Evolutionary conservation across 2,113 vertebrate genomes (phyloP).

Genomic region (Leptodactylus fuscus): DNA sequence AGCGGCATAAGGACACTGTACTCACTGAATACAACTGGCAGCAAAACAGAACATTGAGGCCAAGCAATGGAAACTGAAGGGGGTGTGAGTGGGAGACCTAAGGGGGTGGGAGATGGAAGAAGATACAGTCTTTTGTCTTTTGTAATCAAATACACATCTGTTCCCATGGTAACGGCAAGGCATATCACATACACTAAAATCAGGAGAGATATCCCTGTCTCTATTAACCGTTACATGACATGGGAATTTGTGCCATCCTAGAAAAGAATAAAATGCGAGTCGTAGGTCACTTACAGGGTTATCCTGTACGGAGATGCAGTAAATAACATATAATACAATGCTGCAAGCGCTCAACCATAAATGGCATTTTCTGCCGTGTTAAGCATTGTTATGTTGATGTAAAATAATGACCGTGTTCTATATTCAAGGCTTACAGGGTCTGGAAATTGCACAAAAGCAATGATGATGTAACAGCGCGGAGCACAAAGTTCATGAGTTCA

Average conservation of each 20-base stretch:
- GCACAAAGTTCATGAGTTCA: background rate
- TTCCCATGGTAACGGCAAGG: slow-evolving; percentile 46
- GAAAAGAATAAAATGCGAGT: background rate
- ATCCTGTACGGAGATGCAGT: background rate
- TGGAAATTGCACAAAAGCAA: background rate
- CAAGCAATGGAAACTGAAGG: slow-evolving; percentile 32
- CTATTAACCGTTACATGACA: slow-evolving; percentile 22
- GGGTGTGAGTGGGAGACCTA: slow-evolving; percentile 57
- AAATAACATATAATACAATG: slow-evolving; percentile 22
- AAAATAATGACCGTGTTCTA: slow-evolving; percentile 42
- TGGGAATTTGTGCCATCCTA: background rate
- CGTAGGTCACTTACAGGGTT: background rate
- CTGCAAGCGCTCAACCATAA: slow-evolving; percentile 34
- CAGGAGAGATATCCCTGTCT: slow-evolving; percentile 30
- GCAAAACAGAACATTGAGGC: slow-evolving; percentile 15
- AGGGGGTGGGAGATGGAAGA: slow-evolving; percentile 49
- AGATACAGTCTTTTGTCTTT: slow-evolving; percentile 54
- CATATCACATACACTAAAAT: slow-evolving; percentile 44
- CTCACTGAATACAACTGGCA: slow-evolving; percentile 39
- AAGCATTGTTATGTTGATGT: slow-evolving; percentile 53
- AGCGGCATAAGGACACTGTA: slow-evolving; percentile 25
- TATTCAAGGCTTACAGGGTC: background rate
- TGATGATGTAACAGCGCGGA: background rate
- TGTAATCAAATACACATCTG: slow-evolving; percentile 60
- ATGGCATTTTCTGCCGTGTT: slow-evolving; percentile 52